These are phyloP conservation scores for Archips crataeganus DNA, from an alignment of 2,888 invertebrate species.

Conservation along the genomic window DNA sequence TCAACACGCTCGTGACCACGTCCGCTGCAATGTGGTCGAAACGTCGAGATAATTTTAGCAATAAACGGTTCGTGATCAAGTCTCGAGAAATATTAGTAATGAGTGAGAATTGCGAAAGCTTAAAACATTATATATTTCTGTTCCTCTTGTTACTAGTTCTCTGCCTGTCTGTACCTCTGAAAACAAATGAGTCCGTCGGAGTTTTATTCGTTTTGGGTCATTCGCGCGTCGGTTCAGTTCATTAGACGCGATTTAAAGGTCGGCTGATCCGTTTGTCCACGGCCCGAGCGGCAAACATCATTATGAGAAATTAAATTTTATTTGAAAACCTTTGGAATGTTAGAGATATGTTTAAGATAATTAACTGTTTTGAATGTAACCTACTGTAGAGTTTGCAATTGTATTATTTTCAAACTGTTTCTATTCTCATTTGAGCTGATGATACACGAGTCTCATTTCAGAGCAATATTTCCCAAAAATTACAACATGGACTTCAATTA, in stretches of 20 bases:
- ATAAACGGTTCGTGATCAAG: too few species aligned
- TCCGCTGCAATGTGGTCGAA: too few species aligned
- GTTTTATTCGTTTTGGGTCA: constrained; percentile 36
- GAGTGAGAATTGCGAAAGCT: too few species aligned
- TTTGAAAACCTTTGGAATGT: neutral
- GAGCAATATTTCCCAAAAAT: too few species aligned
- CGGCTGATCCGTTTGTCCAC: constrained; percentile 37
- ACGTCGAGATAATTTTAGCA: too few species aligned
- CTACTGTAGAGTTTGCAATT: neutral
- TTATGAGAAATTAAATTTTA: constrained; percentile 32
- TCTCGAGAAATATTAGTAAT: too few species aligned
- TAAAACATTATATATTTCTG: too few species aligned
- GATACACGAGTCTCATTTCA: too few species aligned
- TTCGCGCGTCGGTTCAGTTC: constrained; percentile 31
- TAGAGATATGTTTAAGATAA: neutral
- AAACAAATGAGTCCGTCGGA: constrained; percentile 33
- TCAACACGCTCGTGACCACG: too few species aligned
- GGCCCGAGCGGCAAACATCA: constrained; percentile 25
- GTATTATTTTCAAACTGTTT: neutral
- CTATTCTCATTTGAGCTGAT: too few species aligned
- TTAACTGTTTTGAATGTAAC: neutral
- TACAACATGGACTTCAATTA: too few species aligned
- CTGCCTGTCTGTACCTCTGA: constrained; percentile 27
- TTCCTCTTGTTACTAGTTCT: too few species aligned
- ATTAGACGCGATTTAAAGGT: constrained; percentile 35